These are phyloP conservation scores for Catalaphyllia jardinei DNA, from an alignment of 64 coral and sea anemone species.

Conservation along the genomic window DNA sequence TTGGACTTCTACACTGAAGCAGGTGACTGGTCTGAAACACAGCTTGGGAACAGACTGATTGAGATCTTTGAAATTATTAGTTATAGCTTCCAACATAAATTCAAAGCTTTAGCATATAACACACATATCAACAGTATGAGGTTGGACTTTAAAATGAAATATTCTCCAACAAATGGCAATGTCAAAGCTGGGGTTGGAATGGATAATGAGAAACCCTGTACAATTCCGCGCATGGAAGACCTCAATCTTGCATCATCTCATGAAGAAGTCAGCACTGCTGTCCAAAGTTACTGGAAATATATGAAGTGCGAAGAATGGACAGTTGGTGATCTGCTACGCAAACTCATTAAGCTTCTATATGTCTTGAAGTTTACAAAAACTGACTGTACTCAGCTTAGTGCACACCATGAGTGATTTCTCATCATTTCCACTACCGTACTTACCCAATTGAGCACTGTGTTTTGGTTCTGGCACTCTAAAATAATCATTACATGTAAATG, in stretches of 20 bases:
- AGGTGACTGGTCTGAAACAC: conserved; percentile 36
- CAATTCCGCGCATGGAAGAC: conserved; percentile 32
- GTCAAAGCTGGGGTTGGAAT: conserved; percentile 36
- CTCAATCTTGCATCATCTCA: conserved; percentile 31
- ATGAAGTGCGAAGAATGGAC: conserved; percentile 53
- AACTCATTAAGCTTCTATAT: conserved; percentile 45
- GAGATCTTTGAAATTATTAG: conserved; percentile 47
- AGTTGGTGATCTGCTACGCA: conserved; percentile 28
- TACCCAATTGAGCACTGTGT: no score
- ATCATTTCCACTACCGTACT: no score
- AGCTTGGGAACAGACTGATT: conserved; percentile 56
- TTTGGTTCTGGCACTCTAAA: no score
- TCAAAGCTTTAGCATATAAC: conserved; percentile 15
- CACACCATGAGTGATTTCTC: no score
- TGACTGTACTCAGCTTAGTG: no score
- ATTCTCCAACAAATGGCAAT: conserved; percentile 4
- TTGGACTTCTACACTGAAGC: conserved; percentile 46
- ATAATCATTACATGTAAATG: no score
- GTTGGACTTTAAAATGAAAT: conserved; percentile 1
- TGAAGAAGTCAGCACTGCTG: background rate
- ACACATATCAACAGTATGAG: conserved; percentile 11
- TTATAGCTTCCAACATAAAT: conserved; percentile 1
- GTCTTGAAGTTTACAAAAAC: conserved; percentile 44
- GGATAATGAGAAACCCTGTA: conserved; percentile 41
- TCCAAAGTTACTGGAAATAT: conserved; percentile 50